These are phyloP conservation scores for Bolinopsis microptera DNA, from an alignment of 37 sponge, comb jelly and placozoan genomes.

Conservation along the genomic window DNA sequence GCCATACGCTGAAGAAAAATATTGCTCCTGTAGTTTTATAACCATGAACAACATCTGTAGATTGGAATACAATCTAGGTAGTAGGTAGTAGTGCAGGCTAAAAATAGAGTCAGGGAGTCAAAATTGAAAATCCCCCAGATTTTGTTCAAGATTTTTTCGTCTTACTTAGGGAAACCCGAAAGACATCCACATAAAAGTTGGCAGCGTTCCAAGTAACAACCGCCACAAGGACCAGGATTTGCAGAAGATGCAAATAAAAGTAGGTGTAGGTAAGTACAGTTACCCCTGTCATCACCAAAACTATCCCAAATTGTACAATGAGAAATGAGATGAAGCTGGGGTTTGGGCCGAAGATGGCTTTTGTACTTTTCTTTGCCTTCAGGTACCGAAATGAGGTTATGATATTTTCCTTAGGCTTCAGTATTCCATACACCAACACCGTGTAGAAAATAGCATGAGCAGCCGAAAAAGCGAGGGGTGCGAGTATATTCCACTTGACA, in stretches of 20 bases:
- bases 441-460: background rate
- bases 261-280: constrained; percentile 1
- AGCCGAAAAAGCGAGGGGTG: background rate
- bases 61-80: too few species aligned
- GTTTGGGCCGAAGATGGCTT: background rate
- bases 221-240: constrained; percentile 12
- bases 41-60: too few species aligned
- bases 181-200: constrained; percentile 74
- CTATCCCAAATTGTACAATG: background rate
- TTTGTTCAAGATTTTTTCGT: too few species aligned
- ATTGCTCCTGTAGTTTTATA: too few species aligned
- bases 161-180: constrained; percentile 60
- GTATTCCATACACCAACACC: background rate
- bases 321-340: background rate
- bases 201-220: constrained; percentile 75
- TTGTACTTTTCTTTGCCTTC: background rate
- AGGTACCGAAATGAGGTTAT: background rate
- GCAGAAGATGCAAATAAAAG: constrained; percentile 49
- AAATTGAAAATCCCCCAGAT: too few species aligned
- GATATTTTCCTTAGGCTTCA: background rate
- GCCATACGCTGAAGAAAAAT: too few species aligned
- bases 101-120: too few species aligned
- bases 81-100: too few species aligned
- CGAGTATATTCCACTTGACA: background rate
- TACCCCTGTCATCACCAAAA: background rate